Base-by-base conservation (phyloP, 2,888 invertebrate species). In the Luperina testacea region DNA sequence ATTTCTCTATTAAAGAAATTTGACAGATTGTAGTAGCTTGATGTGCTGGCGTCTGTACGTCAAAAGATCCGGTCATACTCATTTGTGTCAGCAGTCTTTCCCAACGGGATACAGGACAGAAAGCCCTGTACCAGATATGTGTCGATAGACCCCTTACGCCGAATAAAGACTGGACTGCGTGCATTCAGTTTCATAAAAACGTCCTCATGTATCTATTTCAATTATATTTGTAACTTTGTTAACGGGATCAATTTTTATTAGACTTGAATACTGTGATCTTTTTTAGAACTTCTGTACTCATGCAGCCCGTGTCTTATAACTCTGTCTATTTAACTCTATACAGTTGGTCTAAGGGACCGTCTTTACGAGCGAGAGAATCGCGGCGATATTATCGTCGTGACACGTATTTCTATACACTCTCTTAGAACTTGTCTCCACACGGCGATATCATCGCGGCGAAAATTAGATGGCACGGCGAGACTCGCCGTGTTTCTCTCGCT, bases 181-280 rank as follows among this genome's bases (percentile, higher is more conserved):
- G 81, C 77, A 83, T 85, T 82, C 85, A 69, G 75, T 78, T 77
- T 74, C 65, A 69, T 73, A 27, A 32, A 64, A 71, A 72, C 65
- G 63, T 82, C 79, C 78, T 80, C 85, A 67, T 53, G 42, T 82
- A 81, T 75, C 70, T 79, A 75, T 74, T 77, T 75, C 53, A 83
- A 78, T 78, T 75, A 24, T 83, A 77, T 70, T 69, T 70, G 64
- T 77, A 79, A 82, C 77, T 87, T 76, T 77, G 65, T 78, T 64
- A 81, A 82, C 63, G 88, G 88, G 88, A 88, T 82, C 88, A 89
- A 88, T 89, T 85, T 84, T 80, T 83, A 87, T 77, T 86, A 87
- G 76, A 83, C 78, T 84, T 88, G 80, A 78, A 82, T 84, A 82
- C 85, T 89, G 88, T 86, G 83, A 88, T 87, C 75, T 85, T 84